Evolutionary conservation across 2,113 vertebrate species (phyloP), one percentile per base, ranked within the genome.

Genomic region (Rhagologus leucostigma): DNA sequence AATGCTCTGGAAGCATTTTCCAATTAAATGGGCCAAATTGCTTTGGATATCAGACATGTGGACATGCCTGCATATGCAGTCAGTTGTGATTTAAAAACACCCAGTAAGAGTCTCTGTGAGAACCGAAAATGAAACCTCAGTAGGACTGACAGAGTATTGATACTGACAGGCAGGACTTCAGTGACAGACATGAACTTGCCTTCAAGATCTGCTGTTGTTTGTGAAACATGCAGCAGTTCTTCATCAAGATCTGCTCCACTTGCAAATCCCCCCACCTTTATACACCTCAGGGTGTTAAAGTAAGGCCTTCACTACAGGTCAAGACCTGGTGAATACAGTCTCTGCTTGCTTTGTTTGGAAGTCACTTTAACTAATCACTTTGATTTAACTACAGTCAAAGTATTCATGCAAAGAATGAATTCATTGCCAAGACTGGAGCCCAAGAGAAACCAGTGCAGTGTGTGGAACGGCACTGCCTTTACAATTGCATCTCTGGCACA

Each of bases 201-300:
- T 44, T 74, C 30, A 32, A 29, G 50, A 67, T 17, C 37, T 56
- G 59, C 78, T 71, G 24, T 0, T 35, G 71, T 49, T 44, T 41
- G 39, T 39, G 69, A 49, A 56, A 49, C 2, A 7, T 1, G 23
- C 6, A 44, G 55, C 78, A 75, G 44, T 10, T 74, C 60, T 41
- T 79, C 1, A 0, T 5, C 80, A 64, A 35, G 16, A n/a, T 41
- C 39, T 11, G 9, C 33, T 42, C 39, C 1, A 0, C 60, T 47
- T 57, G n/a, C 24, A 33, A 44, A 49, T 33, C 30, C 20, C 18
- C 20, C 39, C 29, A 11, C 26, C 49, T 53, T 64, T 73, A 42
- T 9, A 47, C 13, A 59, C 35, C 30, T 73, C 30, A 11, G 76
- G 33, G 44, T 44, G 81, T 21, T 15, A 18, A n/a, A 47, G 13